A percentile compares a stretch with the other conserved stretches of the same genome.
phyloP scores from a whole-genome alignment of 2,797 vertebrate species.

The Anabas testudineus region DNA sequence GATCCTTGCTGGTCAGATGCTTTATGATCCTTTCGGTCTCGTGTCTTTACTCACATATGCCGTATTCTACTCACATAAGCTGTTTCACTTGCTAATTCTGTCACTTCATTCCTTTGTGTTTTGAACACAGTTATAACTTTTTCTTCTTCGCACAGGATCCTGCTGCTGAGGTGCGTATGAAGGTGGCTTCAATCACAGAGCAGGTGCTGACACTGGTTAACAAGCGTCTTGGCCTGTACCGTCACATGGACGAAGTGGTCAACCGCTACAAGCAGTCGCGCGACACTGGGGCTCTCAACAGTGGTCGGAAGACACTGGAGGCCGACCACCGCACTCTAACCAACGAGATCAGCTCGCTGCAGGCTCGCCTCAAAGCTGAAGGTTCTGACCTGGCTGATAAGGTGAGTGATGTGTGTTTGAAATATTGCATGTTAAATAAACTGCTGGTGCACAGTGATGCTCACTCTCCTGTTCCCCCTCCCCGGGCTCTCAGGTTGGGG shows the following conservation, averaged over 20 bases:
- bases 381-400: constrained; percentile 96
- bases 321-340: constrained; percentile 93
- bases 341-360: constrained; percentile 91
- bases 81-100: too few species aligned
- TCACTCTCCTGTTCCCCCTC: background rate
- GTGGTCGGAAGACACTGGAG: constrained; percentile 93
- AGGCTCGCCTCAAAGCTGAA: constrained; percentile 94
- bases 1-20: too few species aligned
- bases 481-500: constrained; percentile 87
- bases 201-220: constrained; percentile 97
- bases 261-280: constrained; percentile 97
- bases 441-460: too few species aligned
- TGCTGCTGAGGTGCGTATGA: constrained; percentile 97
- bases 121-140: background rate
- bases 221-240: constrained; percentile 95
- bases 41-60: too few species aligned
- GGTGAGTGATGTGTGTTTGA: constrained; percentile 73
- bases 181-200: constrained; percentile 98
- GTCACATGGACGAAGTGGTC: constrained; percentile 96
- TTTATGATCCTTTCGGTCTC: too few species aligned
- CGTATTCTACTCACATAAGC: background rate
- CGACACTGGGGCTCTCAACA: constrained; percentile 92
- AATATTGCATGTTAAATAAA: background rate
- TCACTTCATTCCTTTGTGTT: background rate
- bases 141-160: constrained; percentile 87